A percentile compares a stretch with the other conserved stretches of the same genome.
These are phyloP conservation scores for Calliphora vomitoria DNA, from an alignment of 2,888 invertebrate species.

Conservation along the genomic window DNA sequence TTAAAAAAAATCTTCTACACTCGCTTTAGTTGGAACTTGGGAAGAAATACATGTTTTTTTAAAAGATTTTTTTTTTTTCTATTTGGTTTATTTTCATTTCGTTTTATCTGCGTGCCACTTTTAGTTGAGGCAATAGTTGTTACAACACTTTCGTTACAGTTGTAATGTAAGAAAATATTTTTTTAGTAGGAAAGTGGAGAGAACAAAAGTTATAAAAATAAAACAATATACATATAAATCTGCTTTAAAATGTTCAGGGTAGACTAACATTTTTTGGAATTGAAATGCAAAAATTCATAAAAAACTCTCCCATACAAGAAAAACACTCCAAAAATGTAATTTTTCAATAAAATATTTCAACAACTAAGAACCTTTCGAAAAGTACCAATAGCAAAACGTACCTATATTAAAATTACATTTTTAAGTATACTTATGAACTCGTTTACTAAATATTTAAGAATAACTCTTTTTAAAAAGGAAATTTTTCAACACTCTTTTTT, in stretches of 20 bases:
- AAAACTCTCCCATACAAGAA: no score
- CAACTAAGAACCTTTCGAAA: no score
- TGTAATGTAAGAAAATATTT: slow-evolving; percentile 33
- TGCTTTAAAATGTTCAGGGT: slow-evolving; percentile 4
- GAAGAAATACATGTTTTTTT: slow-evolving; percentile 10
- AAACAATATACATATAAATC: slow-evolving; percentile 9
- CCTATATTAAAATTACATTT: no score
- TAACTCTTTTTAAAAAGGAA: no score
- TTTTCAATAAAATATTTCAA: no score
- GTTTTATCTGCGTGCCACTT: slow-evolving; percentile 53
- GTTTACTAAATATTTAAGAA: no score
- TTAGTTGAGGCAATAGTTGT: slow-evolving; percentile 19
- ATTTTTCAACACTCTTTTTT: no score
- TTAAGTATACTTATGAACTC: no score
- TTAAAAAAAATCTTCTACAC: slow-evolving; percentile 51
- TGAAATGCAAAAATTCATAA: no score
- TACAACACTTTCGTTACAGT: slow-evolving; percentile 37
- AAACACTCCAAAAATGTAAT: no score
- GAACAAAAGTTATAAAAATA: slow-evolving; percentile 46
- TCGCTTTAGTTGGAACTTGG: slow-evolving; percentile 30
- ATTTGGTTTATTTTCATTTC: slow-evolving; percentile 41
- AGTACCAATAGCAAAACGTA: no score
- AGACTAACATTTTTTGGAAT: background rate
- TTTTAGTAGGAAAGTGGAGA: background rate
- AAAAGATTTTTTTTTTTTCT: slow-evolving; percentile 33